Conservation (phyloP, 2,113 vertebrate species). For the Amphiprion percula region DNA sequence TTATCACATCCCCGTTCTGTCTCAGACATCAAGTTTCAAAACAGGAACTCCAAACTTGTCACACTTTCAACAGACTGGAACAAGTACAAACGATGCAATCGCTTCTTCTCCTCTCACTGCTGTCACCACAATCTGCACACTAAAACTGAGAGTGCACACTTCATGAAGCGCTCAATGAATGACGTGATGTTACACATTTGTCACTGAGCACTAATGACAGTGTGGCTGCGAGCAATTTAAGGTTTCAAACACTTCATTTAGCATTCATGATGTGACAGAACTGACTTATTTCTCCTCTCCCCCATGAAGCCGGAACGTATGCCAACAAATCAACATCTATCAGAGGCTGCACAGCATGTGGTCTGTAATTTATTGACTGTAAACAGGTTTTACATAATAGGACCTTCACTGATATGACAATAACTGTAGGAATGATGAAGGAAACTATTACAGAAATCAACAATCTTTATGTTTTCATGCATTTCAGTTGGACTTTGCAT, state of each 20-base stretch:
- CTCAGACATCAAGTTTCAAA: background rate
- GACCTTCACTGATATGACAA: background rate
- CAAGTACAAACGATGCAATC: slow-evolving; percentile 15
- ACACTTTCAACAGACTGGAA: background rate
- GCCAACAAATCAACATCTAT: background rate
- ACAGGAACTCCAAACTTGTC: slow-evolving; percentile 28
- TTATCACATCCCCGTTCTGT: slow-evolving; percentile 1
- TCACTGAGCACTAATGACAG: background rate
- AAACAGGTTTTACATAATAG: background rate
- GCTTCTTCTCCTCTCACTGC: background rate
- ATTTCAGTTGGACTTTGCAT: background rate
- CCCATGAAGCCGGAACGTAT: background rate
- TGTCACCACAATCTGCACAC: background rate
- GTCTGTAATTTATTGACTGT: background rate
- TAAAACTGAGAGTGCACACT: slow-evolving; percentile 11
- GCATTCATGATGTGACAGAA: background rate
- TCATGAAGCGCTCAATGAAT: background rate
- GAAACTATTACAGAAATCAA: background rate
- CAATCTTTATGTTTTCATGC: rapidly evolving
- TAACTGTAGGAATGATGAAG: background rate
- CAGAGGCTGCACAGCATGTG: slow-evolving; percentile 6
- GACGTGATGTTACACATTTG: background rate
- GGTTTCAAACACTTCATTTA: background rate
- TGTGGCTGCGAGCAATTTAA: background rate
- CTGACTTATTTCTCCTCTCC: background rate